Percentiles rank a stretch among this genome's conserved stretches.
phyloP scores from a whole-genome alignment of 1,140 invertebrate genomes.

The Trypoxylus dichotomus region DNA sequence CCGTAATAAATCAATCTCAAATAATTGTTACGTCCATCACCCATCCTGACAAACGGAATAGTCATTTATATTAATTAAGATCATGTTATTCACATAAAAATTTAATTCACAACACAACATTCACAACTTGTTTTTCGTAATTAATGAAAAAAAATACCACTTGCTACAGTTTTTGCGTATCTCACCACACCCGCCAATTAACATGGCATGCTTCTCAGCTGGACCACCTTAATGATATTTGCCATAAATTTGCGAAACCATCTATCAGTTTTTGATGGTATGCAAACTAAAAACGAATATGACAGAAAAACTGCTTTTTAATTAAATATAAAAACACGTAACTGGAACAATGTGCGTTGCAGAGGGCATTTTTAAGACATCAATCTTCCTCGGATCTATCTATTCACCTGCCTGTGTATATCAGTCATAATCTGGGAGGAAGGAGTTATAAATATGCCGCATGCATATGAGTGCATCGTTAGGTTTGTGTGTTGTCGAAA shows the following conservation, averaged over 20 bases:
- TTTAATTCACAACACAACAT: too few species aligned
- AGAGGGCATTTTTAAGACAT: slow-evolving; percentile 29
- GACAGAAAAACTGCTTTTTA: background rate
- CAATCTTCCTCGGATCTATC: slow-evolving; percentile 38
- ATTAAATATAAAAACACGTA: slow-evolving; percentile 8
- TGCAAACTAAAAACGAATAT: background rate
- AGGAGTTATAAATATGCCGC: slow-evolving; percentile 23
- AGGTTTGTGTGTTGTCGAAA: background rate
- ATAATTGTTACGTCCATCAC: too few species aligned
- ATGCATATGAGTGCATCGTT: background rate
- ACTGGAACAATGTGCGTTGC: slow-evolving; percentile 10
- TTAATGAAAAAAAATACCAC: too few species aligned
- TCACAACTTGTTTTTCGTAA: too few species aligned
- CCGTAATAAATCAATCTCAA: too few species aligned
- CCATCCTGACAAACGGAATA: too few species aligned
- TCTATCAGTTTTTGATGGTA: background rate
- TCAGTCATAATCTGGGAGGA: slow-evolving; percentile 36
- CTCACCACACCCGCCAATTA: too few species aligned
- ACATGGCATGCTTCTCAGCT: too few species aligned
- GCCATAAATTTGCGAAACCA: slow-evolving; percentile 2
- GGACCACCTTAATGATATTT: background rate
- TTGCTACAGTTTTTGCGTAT: too few species aligned
- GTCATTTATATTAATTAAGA: too few species aligned
- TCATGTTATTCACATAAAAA: too few species aligned
- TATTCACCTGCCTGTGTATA: slow-evolving; percentile 35